Percentiles rank a stretch among this genome's conserved stretches.
phyloP scores from a whole-genome alignment of 2,888 invertebrate species.

The Parnassius mnemosyne region DNA sequence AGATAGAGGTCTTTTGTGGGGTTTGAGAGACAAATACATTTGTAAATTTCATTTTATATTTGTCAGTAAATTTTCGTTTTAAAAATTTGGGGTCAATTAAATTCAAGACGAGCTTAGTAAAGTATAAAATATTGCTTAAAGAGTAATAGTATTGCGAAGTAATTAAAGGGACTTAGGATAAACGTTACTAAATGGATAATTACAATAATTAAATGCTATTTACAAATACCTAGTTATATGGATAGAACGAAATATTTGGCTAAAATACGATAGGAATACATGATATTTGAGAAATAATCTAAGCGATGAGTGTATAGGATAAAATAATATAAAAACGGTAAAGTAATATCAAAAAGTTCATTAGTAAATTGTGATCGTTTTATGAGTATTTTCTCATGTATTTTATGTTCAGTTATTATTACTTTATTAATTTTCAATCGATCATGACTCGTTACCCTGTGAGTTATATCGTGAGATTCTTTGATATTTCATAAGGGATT shows the following conservation, averaged over 20 bases:
- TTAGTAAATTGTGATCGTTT: slow-evolving; percentile 62
- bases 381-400: slow-evolving; percentile 69
- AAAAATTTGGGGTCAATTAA: too few species aligned
- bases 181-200: slow-evolving; percentile 67
- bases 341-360: slow-evolving; percentile 52
- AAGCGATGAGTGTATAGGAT: slow-evolving; percentile 51
- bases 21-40: too few species aligned
- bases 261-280: slow-evolving; percentile 75
- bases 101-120: slow-evolving; percentile 34
- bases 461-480: slow-evolving; percentile 62
- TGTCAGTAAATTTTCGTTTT: too few species aligned
- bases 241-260: slow-evolving; percentile 76
- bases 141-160: slow-evolving; percentile 74
- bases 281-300: slow-evolving; percentile 56
- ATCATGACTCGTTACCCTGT: slow-evolving; percentile 72
- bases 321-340: slow-evolving; percentile 44
- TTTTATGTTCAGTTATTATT: slow-evolving; percentile 54
- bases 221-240: slow-evolving; percentile 69
- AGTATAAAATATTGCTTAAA: slow-evolving; percentile 75
- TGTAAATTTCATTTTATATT: too few species aligned
- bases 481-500: slow-evolving; percentile 36
- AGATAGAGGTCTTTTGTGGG: too few species aligned
- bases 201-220: slow-evolving; percentile 75
- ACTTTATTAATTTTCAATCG: slow-evolving; percentile 47
- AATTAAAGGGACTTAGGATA: slow-evolving; percentile 69